Evolutionary conservation across 2,113 vertebrate species (phyloP).

Genomic region (Gobio gobio): DNA sequence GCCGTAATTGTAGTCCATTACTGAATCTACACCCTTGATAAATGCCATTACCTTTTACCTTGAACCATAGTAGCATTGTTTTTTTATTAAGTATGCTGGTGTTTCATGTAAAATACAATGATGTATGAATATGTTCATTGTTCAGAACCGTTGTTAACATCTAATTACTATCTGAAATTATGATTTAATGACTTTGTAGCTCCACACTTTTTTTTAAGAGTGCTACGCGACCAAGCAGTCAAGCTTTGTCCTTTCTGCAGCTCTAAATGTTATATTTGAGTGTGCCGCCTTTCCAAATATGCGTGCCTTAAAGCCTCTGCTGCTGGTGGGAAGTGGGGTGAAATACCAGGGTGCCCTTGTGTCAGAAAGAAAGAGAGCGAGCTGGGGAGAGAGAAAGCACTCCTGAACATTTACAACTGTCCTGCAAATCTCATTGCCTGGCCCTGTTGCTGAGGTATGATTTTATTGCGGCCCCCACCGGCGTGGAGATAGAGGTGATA

Average conservation of each 20-base stretch:
- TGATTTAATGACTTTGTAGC: not conserved
- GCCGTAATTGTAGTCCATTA: not conserved
- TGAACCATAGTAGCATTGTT: not conserved
- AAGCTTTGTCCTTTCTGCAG: constrained; percentile 8
- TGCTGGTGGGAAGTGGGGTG: constrained; percentile 53
- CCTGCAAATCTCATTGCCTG: constrained; percentile 67
- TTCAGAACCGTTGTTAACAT: not conserved
- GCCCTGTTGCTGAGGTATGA: constrained; percentile 62
- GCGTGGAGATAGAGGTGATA: constrained; percentile 69
- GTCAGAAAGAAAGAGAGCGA: constrained; percentile 37
- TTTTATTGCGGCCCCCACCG: constrained; percentile 74
- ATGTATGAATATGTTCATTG: no score
- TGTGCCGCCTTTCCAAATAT: constrained; percentile 40
- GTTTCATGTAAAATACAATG: no score
- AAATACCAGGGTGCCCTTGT: constrained; percentile 65
- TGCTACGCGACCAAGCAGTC: not conserved
- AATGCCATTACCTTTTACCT: not conserved
- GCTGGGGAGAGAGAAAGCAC: constrained; percentile 60
- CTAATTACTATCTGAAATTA: not conserved
- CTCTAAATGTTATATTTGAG: constrained; percentile 38
- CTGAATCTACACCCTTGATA: not conserved
- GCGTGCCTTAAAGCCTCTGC: constrained; percentile 43
- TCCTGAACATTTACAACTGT: constrained; percentile 73
- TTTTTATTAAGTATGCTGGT: not conserved
- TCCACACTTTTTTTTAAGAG: not conserved